Conservation (phyloP, 2,113 vertebrate genomes). For the Halichoeres trimaculatus region DNA sequence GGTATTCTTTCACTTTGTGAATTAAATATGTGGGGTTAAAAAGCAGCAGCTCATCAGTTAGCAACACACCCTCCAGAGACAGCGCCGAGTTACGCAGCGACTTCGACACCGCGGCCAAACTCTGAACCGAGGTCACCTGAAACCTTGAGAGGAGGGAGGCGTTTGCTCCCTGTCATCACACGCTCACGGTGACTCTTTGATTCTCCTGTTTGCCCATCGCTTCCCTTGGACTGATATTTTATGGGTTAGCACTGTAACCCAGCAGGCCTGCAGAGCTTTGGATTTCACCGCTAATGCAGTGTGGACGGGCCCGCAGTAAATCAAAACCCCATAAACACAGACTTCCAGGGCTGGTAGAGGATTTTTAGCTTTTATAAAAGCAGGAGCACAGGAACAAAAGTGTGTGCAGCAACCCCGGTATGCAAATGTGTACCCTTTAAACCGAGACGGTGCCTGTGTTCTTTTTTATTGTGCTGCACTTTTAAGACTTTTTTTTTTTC, state of each 20-base stretch:
- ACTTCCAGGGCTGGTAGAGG: neutral
- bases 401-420: neutral
- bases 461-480: neutral
- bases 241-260: neutral
- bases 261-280: too few species aligned
- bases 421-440: too few species aligned
- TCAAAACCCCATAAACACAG: neutral
- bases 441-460: too few species aligned
- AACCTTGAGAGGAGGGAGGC: neutral
- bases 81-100: neutral
- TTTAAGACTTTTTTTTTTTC: neutral
- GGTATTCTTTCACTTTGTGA: constrained; percentile 6
- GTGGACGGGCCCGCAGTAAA: neutral
- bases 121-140: constrained; percentile 3
- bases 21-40: constrained; percentile 23
- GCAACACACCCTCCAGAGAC: constrained; percentile 13
- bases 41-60: constrained; percentile 24
- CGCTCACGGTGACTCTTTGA: neutral
- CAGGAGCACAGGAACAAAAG: neutral
- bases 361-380: neutral
- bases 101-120: neutral
- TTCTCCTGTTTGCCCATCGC: neutral
- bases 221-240: neutral
- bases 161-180: neutral
- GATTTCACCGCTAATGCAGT: neutral